A percentile compares a stretch with the other conserved stretches of the same genome.
These are phyloP conservation scores for Drepana arcuata DNA, from an alignment of 1,140 invertebrate genomes.

Conservation along the genomic window DNA sequence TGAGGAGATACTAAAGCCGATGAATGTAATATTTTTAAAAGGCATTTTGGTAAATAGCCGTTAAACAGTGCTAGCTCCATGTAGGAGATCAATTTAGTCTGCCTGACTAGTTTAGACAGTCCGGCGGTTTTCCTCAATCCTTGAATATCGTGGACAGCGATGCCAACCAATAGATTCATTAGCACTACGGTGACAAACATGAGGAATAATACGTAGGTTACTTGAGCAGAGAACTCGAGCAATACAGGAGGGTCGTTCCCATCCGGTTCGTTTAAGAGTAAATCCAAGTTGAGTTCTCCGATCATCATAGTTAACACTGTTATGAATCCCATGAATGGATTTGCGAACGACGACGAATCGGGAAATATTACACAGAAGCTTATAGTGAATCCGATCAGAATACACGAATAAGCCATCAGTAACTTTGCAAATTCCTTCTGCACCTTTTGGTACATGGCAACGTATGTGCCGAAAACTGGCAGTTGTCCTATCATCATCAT, in stretches of 20 bases:
- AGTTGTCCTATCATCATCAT: constrained; percentile 91
- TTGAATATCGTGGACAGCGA: constrained; percentile 79
- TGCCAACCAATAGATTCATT: constrained; percentile 81
- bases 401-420: constrained; percentile 85
- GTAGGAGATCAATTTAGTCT: constrained; percentile 78
- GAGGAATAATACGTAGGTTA: constrained; percentile 76
- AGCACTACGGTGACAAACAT: constrained; percentile 80
- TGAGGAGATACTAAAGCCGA: constrained; percentile 83
- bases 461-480: constrained; percentile 88
- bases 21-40: constrained; percentile 80
- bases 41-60: constrained; percentile 76
- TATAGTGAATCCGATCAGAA: constrained; percentile 88
- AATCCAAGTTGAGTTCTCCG: constrained; percentile 81
- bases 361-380: constrained; percentile 91
- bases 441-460: constrained; percentile 89
- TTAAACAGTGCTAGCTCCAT: constrained; percentile 77
- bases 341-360: constrained; percentile 82
- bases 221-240: constrained; percentile 74
- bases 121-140: constrained; percentile 79
- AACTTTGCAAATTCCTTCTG: constrained; percentile 89
- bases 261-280: constrained; percentile 72
- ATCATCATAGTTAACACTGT: constrained; percentile 93
- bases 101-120: constrained; percentile 77
- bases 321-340: constrained; percentile 84
- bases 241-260: constrained; percentile 46